Conservation (phyloP, 2,888 invertebrate species). For the Rotaria socialis region DNA sequence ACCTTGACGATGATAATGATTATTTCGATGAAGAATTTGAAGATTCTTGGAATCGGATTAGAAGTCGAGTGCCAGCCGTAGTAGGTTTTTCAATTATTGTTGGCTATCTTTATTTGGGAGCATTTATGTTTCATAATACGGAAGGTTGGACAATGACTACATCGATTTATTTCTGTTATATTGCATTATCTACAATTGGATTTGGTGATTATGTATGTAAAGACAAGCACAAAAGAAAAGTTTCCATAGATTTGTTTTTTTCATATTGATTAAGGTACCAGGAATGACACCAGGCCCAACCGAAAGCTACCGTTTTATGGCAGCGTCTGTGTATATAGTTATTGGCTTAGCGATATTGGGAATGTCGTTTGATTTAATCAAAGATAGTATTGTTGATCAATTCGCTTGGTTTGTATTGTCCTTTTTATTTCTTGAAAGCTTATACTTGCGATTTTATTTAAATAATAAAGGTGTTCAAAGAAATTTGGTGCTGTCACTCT, state of each 20-base stretch:
- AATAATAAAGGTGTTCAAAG: neutral
- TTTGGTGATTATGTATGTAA: slow-evolving; percentile 6
- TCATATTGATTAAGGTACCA: neutral
- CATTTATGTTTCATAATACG: slow-evolving; percentile 30
- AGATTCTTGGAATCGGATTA: neutral
- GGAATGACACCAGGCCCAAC: slow-evolving; percentile 35
- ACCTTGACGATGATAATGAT: neutral
- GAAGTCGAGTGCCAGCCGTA: slow-evolving; percentile 36
- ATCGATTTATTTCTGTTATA: slow-evolving; percentile 43
- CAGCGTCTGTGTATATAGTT: slow-evolving; percentile 54
- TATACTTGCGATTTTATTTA: neutral
- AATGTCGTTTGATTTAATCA: slow-evolving; percentile 60
- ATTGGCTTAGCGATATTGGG: slow-evolving; percentile 57
- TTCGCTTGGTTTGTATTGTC: slow-evolving; percentile 48
- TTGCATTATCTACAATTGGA: slow-evolving; percentile 41
- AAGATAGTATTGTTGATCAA: slow-evolving; percentile 58
- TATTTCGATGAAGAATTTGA: slow-evolving; percentile 9
- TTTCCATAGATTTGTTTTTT: neutral
- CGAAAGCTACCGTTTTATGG: slow-evolving; percentile 31
- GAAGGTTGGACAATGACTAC: slow-evolving; percentile 39
- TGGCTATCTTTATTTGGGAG: slow-evolving; percentile 40
- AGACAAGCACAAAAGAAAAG: no score
- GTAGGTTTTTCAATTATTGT: slow-evolving; percentile 36
- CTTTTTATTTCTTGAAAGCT: neutral
- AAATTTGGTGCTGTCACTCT: neutral